phyloP scores from a whole-genome alignment of 2,888 invertebrate genomes.

The Phytoseiulus persimilis region DNA sequence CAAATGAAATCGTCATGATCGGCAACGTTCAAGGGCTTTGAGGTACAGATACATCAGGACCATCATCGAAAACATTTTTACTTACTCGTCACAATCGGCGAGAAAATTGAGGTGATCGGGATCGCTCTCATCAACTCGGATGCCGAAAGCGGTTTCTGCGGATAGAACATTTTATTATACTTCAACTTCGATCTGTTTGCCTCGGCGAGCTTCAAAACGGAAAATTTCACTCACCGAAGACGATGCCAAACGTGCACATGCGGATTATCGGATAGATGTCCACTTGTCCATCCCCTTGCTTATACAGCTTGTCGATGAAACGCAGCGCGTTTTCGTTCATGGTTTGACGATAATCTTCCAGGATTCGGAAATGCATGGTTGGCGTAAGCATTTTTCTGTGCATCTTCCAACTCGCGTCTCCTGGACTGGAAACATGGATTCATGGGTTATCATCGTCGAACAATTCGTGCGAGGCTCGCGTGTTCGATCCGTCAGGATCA shows the following conservation, averaged over 20 bases:
- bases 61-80: too few species aligned
- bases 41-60: too few species aligned
- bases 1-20: too few species aligned
- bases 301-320: not conserved
- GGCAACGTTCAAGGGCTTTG: too few species aligned
- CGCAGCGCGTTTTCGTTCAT: not conserved
- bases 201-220: too few species aligned
- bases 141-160: conserved; percentile 7
- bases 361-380: conserved; percentile 18
- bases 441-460: too few species aligned
- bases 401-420: not conserved
- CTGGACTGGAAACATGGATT: not conserved
- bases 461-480: too few species aligned
- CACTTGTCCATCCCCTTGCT: not conserved
- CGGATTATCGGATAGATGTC: conserved; percentile 7
- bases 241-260: conserved; percentile 8
- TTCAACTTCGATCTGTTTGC: too few species aligned
- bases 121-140: not conserved
- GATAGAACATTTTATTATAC: not conserved
- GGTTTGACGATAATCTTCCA: not conserved
- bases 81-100: conserved; percentile 17
- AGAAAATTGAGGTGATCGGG: conserved; percentile 15
- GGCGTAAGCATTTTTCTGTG: conserved; percentile 20
- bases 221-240: not conserved
- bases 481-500: too few species aligned